Base-by-base conservation (phyloP, 2,888 invertebrate species). In the Heliothis peltigera region DNA sequence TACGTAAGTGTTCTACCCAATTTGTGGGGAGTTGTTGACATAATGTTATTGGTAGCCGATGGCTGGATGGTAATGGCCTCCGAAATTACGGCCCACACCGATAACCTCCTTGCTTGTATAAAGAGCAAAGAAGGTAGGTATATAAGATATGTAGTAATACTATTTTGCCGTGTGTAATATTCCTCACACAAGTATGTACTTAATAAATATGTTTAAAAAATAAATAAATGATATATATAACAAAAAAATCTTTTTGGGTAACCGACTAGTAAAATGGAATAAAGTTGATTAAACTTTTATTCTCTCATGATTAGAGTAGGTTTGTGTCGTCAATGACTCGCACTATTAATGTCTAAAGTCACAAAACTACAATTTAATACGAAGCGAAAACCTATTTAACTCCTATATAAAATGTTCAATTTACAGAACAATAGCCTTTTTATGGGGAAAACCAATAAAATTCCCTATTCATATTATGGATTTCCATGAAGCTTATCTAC, bases 1-100 rank as follows among this genome's bases (percentile, higher is more conserved):
- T 74, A 78, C 69, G 69, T 56, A 78, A 74, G 32, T 58, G 35
- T 21, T 61, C 67, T 21, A 42, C 32, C 46, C 53, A 28, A 73
- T 61, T 51, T 66, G 48, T 61, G 68, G 44, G 68, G 56, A 51
- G 47, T 72, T 77, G 67, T 64, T 59, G 58, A 64, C 51, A 52
- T 74, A 63, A 67, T 25, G 28, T 43, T 49, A 72, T 61, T 70
- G 52, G 66, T 35, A 60, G 46, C 35, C 12, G 32, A 32, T 32
- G 10, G 28, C 46, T n/a, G 4, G 3, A 53, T 32, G 56, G 25
- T 53, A 46, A 58, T 70, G 64, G 43, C 66, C 15, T 10, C 35
- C 72, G 52, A 61, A 72, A 66, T 44, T 60, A 28, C 72, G 42
- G 48, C 60, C 66, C 51, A 72, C 60, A 12, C 42, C 18, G 8